Base-by-base conservation (phyloP, 2,888 invertebrate genomes). In the Dichetophora obliterata region DNA sequence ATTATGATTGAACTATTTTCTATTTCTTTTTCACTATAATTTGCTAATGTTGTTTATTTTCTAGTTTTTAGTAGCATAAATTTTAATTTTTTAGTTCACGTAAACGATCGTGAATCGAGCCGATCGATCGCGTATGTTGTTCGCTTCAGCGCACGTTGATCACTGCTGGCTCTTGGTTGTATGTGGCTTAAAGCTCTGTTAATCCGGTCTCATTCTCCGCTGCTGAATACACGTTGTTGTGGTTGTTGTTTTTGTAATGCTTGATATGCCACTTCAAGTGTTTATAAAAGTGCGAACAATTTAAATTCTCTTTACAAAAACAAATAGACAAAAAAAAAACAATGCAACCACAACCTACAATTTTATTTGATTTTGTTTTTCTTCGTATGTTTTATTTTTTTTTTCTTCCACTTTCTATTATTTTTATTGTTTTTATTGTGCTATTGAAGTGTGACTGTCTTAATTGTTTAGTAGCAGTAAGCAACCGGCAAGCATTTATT, bases 131-230 rank as follows among this genome's bases (percentile, higher is more conserved):
- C 52, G 65, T 52, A 48, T 65, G 69, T 78, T 81, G 78, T 76
- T 74, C 77, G 78, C 78, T 78, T 80, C 79, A 79, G 77, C 77
- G 77, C 78, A 72, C 80, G 78, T 77, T 80, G 75, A 75, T 77
- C 75, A 81, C 81, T 81, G 80, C 74, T 75, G 78, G 75, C 63
- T 59, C 70, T 37, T 76, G 69, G 76, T 77, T 78, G 77, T 75
- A 75, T 74, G 76, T 76, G 77, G 76, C 77, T 80, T 80, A 72
- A 80, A 79, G 79, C 78, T 74, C 22, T 66, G 71, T 79, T 80
- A 81, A 80, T 81, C 79, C 80, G 61, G 78, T 79, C 78, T 81
- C 81, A 78, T 81, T 80, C 78, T 75, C 31, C 75, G 76, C 52
- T 16, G 48, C 68, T 68, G 61, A 61, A 61, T 61, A 61, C 61